Conservation (phyloP, 1,140 invertebrate genomes). For the Drosophila sp. region DNA sequence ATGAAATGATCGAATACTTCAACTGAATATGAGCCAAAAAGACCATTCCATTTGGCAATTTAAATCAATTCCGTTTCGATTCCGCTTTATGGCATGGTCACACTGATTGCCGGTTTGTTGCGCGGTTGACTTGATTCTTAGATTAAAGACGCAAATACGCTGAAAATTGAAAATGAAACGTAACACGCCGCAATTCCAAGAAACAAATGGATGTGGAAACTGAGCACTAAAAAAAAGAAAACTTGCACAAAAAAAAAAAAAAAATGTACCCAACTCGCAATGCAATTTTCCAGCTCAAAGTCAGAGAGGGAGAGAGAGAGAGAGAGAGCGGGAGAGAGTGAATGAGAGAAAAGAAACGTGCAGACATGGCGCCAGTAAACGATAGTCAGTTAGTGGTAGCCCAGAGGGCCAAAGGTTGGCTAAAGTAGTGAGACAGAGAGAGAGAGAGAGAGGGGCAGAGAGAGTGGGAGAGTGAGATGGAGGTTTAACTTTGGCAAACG, state of each 20-base stretch:
- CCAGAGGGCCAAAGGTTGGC: slow-evolving; percentile 2
- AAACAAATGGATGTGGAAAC: slow-evolving; percentile 59
- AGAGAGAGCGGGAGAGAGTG: slow-evolving; percentile 13
- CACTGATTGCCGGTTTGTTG: slow-evolving; percentile 3
- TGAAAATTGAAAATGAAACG: slow-evolving; percentile 77
- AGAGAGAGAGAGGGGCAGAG: slow-evolving; percentile 5
- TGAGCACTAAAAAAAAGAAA: slow-evolving; percentile 18
- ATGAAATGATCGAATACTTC: neutral
- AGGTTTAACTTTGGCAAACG: slow-evolving; percentile 68
- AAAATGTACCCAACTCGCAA: slow-evolving; percentile 19
- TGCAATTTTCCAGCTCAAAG: slow-evolving; percentile 56
- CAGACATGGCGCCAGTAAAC: slow-evolving; percentile 66
- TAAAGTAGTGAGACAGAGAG: neutral
- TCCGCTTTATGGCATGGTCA: slow-evolving; percentile 6
- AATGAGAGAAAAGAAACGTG: slow-evolving; percentile 50
- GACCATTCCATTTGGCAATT: neutral
- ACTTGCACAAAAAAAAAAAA: slow-evolving; percentile 24
- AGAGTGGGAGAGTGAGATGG: slow-evolving; percentile 12
- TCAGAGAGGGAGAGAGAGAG: neutral
- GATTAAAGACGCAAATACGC: slow-evolving; percentile 53
- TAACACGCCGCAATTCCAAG: slow-evolving; percentile 65
- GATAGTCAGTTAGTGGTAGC: slow-evolving; percentile 63
- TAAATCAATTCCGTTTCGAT: slow-evolving; percentile 9
- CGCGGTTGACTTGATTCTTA: neutral
- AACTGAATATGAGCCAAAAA: too few relatives aligned